A percentile compares a stretch with the other conserved stretches of the same genome.
Evolutionary conservation across 2,888 invertebrate genomes (phyloP).

Genomic region (Rhingia campestris): DNA sequence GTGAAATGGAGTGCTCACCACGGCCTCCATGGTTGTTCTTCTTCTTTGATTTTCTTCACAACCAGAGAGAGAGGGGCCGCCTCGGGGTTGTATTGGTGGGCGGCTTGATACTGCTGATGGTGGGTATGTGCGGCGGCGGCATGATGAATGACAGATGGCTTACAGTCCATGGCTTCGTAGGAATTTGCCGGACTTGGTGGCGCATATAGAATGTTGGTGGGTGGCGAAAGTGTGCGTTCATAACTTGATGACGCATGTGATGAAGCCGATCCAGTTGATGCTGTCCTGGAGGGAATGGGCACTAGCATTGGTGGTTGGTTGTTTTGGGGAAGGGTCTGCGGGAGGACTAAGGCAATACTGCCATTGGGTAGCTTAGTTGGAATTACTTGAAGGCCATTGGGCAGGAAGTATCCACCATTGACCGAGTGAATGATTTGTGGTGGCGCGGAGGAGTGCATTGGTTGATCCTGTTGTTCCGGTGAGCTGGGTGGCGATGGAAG

Average conservation of each 20-base stretch:
- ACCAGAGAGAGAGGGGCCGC: constrained; percentile 87
- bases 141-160: constrained; percentile 84
- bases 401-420: constrained; percentile 86
- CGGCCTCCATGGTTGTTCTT: constrained; percentile 92
- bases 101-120: constrained; percentile 50
- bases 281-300: constrained; percentile 89
- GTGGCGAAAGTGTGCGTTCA: constrained; percentile 83
- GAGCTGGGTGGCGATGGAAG: constrained; percentile 83
- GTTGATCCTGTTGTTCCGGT: constrained; percentile 79
- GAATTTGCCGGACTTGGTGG: constrained; percentile 84
- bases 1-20: constrained; percentile 84
- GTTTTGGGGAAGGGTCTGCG: constrained; percentile 86
- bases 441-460: constrained; percentile 75
- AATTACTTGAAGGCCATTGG: constrained; percentile 90
- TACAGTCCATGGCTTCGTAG: constrained; percentile 83
- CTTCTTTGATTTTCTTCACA: constrained; percentile 86
- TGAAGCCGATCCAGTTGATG: constrained; percentile 88
- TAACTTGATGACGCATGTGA: constrained; percentile 84
- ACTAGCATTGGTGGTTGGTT: constrained; percentile 88
- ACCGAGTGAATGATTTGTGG: constrained; percentile 81
- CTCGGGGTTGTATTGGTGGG: constrained; percentile 62
- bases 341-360: constrained; percentile 91
- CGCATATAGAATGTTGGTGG: constrained; percentile 83
- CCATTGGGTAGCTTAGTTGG: constrained; percentile 92
- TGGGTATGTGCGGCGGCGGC: constrained; percentile 82